Percentiles rank a stretch among this genome's conserved stretches.
Conservation (phyloP, 2,113 vertebrate genomes). For the Tinamus guttatus region DNA sequence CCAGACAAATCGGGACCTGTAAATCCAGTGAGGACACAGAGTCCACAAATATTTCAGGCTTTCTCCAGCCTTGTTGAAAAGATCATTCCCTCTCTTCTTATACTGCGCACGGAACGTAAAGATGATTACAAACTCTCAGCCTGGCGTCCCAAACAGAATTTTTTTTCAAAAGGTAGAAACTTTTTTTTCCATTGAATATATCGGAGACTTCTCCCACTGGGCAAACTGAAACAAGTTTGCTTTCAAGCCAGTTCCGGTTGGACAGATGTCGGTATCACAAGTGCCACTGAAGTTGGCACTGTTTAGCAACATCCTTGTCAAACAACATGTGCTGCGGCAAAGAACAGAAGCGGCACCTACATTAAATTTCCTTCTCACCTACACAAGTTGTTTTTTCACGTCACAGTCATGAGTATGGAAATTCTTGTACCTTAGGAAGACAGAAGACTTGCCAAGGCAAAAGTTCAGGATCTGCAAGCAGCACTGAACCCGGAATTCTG, state of each 20-base stretch:
- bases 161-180: slow-evolving; percentile 7
- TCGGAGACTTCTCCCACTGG: not conserved
- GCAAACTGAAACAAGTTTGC: slow-evolving; percentile 13
- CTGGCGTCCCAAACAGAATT: not conserved
- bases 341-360: not conserved
- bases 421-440: not conserved
- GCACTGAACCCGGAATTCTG: not conserved
- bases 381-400: not conserved
- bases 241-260: not conserved
- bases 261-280: slow-evolving; percentile 39
- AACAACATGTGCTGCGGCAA: not conserved
- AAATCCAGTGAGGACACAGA: slow-evolving; percentile 4
- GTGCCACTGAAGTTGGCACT: not conserved
- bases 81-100: not conserved
- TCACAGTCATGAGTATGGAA: not conserved
- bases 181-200: not conserved
- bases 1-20: not conserved
- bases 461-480: not conserved
- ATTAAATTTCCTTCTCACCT: not conserved
- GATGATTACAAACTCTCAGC: not conserved
- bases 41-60: not conserved
- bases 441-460: slow-evolving; percentile 1
- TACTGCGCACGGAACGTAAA: not conserved
- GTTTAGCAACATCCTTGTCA: not conserved
- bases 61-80: not conserved